Base-by-base conservation (phyloP, 2,113 vertebrate species). In the Amphiprion ocellaris region DNA sequence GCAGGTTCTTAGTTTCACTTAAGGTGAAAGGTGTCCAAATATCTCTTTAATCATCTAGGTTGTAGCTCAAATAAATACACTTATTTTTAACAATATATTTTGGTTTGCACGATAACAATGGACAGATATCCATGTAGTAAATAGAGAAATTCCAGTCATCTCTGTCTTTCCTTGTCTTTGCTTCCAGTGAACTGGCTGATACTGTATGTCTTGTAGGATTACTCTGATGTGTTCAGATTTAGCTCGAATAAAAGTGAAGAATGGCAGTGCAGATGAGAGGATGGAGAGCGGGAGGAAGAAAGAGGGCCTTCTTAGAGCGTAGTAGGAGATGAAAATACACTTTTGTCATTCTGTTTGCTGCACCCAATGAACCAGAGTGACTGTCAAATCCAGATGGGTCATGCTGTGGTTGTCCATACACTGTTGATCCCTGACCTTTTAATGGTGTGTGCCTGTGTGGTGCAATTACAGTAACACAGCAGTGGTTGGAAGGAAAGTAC, bases 211-310 rank as follows among this genome's bases (percentile, higher is more conserved):
- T 71, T 9, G 53, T 62, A 69, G 61, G 75, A 79, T 90, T 73
- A 85, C 65, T 65, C 47, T 82, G 81, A 89, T 85, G 62, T 58
- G 67, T 79, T 79, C 58, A 64, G 72, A 87, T 89, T 71, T 79
- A 76, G 72, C 69, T 75, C 11, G 16, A 69, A 84, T 76, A 46
- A 70, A 64, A 86, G 69, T 24, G n/a, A 41, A 62, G 61, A 67
- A 39, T 64, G 53, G 44, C 61, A 10, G 44, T n/a, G 33, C 55
- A 82, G 71, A 72, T 44, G 53, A 63, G 56, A 67, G 56, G 58
- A 63, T 39, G 53, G 28, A 66, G 72, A 66, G 24, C 53, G 23
- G 61, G 11, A 85, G 44, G 21, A 55, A 73, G 74, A 69, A 74
- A 72, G 53, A 60, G 58, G 68, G 65, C 60, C 41, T 6, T 26